Conservation (phyloP, 1,140 invertebrate genomes). For the Drosophila sulfurigaster region DNA sequence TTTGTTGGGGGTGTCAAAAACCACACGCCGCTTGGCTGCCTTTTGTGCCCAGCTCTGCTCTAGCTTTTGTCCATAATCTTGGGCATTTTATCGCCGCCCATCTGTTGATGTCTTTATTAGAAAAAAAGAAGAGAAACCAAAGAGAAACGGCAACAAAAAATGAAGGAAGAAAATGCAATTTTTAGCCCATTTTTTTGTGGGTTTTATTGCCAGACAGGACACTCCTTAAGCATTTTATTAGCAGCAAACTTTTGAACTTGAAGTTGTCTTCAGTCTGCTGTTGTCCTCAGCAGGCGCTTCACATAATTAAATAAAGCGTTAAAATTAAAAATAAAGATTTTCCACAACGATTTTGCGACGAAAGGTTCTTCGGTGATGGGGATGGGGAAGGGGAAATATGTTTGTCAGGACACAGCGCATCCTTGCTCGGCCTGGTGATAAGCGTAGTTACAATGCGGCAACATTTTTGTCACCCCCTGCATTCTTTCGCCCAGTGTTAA, state of each 20-base stretch:
- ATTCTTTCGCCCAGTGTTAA: constrained; percentile 33
- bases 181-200: constrained; percentile 81
- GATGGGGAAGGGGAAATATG: constrained; percentile 23
- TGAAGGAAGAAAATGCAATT: constrained; percentile 63
- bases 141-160: constrained; percentile 21
- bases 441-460: constrained; percentile 45
- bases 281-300: constrained; percentile 55
- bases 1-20: constrained; percentile 60
- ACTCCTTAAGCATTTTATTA: constrained; percentile 80
- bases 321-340: constrained; percentile 84
- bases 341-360: constrained; percentile 37
- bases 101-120: constrained; percentile 83
- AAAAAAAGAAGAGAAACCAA: constrained; percentile 52
- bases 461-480: constrained; percentile 25
- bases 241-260: constrained; percentile 68
- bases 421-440: constrained; percentile 36
- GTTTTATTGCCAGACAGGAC: constrained; percentile 67
- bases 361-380: constrained; percentile 45
- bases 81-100: constrained; percentile 80
- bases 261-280: constrained; percentile 71
- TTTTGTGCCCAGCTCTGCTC: constrained; percentile 33
- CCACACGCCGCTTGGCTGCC: constrained; percentile 71
- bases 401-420: constrained; percentile 38
- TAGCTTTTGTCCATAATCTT: constrained; percentile 77
- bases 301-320: constrained; percentile 85